Evolutionary conservation across 2,888 invertebrate genomes (phyloP).

Genomic region (Philaethria dido): DNA sequence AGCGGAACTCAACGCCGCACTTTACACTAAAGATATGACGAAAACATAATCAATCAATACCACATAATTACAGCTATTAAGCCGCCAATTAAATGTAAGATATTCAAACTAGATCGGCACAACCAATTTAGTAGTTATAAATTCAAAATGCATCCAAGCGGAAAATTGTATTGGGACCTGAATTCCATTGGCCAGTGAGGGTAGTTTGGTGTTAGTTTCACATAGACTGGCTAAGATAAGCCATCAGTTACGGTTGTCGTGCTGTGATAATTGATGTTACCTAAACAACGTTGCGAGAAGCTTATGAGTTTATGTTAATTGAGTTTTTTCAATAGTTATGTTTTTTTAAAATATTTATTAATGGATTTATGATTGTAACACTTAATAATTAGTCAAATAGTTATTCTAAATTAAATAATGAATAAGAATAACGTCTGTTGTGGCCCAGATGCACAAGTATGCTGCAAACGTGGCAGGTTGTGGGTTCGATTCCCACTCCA

Average conservation of each 20-base stretch:
- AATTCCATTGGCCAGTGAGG: conserved; percentile 58
- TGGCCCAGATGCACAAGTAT: too few relatives aligned
- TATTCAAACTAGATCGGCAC: conserved; percentile 78
- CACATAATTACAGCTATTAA: conserved; percentile 51
- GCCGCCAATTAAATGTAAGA: conserved; percentile 75
- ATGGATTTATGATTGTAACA: too few relatives aligned
- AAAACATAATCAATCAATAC: neutral
- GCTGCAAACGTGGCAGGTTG: too few relatives aligned
- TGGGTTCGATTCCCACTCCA: too few relatives aligned
- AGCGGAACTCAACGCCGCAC: too few relatives aligned
- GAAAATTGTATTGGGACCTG: conserved; percentile 80
- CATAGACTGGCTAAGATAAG: conserved; percentile 44
- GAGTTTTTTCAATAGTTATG: neutral
- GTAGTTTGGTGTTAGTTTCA: conserved; percentile 45
- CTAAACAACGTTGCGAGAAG: conserved; percentile 20
- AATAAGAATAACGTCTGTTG: too few relatives aligned
- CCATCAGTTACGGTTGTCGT: conserved; percentile 38
- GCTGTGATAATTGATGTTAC: conserved; percentile 33
- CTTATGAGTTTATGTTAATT: conserved; percentile 17
- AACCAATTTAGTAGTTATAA: conserved; percentile 82
- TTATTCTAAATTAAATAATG: too few relatives aligned
- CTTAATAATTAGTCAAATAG: too few relatives aligned
- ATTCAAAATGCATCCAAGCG: conserved; percentile 81
- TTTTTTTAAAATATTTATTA: neutral
- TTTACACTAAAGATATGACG: too few relatives aligned